These are phyloP conservation scores for Mionectes olivaceus DNA, from an alignment of 2,797 vertebrate genomes.

Conservation along the genomic window DNA sequence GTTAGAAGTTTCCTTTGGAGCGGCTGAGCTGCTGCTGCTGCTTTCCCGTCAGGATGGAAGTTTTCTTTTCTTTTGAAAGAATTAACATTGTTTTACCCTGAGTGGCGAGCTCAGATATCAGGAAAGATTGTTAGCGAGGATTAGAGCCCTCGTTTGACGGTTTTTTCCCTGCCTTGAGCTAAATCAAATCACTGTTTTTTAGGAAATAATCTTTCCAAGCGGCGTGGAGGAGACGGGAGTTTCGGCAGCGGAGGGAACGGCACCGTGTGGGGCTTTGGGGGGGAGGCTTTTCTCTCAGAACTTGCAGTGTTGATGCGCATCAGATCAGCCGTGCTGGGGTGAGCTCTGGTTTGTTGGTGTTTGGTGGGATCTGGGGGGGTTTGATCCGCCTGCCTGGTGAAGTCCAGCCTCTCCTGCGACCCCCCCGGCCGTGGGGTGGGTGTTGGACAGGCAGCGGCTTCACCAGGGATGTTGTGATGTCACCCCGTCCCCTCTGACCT, in stretches of 20 bases:
- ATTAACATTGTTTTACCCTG: not conserved
- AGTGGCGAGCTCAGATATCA: not conserved
- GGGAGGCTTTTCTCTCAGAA: not conserved
- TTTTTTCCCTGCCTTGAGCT: not conserved
- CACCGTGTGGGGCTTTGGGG: fast-evolving
- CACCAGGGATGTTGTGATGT: not conserved
- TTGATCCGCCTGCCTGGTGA: not conserved
- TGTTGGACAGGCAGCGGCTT: not conserved
- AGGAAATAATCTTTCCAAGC: not conserved
- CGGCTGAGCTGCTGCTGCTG: not conserved
- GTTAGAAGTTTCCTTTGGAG: not conserved
- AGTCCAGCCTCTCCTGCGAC: fast-evolving
- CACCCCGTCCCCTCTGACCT: not conserved
- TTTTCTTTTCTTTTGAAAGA: slow-evolving; percentile 1
- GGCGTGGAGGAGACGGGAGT: fast-evolving
- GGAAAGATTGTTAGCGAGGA: not conserved
- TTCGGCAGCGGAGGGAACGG: not conserved
- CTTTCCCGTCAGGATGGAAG: not conserved
- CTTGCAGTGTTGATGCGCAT: fast-evolving
- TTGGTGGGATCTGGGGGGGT: not conserved
- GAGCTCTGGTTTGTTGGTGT: fast-evolving
- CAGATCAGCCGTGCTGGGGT: fast-evolving
- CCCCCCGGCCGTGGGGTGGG: fast-evolving
- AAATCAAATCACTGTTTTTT: not conserved
- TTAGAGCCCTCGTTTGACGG: not conserved